These are phyloP conservation scores for Eremobia ochroleuca DNA, from an alignment of 2,888 invertebrate genomes.

Conservation along the genomic window DNA sequence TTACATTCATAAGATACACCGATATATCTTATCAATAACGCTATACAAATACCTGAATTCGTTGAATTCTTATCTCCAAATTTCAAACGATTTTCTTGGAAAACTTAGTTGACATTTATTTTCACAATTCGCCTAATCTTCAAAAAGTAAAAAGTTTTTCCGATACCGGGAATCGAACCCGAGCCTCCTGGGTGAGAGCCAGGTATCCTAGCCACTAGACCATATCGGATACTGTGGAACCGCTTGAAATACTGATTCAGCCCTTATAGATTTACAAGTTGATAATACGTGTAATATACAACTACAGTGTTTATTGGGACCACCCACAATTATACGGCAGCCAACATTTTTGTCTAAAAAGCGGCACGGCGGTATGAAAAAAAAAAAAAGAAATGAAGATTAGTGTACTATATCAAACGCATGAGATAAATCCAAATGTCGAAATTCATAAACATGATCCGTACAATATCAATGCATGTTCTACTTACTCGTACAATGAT, in stretches of 20 bases:
- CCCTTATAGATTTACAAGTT: background rate
- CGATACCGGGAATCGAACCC: conserved; percentile 92
- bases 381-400: background rate
- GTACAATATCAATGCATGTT: conserved; percentile 15
- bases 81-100: background rate
- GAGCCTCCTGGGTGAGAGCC: conserved; percentile 92
- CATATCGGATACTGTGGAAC: conserved; percentile 86
- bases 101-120: background rate
- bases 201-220: conserved; percentile 92
- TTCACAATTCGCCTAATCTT: background rate
- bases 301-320: background rate
- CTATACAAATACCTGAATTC: background rate
- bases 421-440: conserved; percentile 23
- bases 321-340: background rate
- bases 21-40: conserved; percentile 10
- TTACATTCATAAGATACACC: background rate
- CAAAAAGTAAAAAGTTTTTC: conserved; percentile 84
- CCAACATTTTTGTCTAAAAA: background rate
- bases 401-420: background rate
- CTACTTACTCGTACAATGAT: conserved; percentile 9
- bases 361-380: background rate
- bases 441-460: background rate
- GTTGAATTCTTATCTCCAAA: background rate
- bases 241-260: background rate
- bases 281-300: background rate